These are phyloP conservation scores for Corythucha ciliata DNA, from an alignment of 2,888 invertebrate genomes.

Conservation along the genomic window DNA sequence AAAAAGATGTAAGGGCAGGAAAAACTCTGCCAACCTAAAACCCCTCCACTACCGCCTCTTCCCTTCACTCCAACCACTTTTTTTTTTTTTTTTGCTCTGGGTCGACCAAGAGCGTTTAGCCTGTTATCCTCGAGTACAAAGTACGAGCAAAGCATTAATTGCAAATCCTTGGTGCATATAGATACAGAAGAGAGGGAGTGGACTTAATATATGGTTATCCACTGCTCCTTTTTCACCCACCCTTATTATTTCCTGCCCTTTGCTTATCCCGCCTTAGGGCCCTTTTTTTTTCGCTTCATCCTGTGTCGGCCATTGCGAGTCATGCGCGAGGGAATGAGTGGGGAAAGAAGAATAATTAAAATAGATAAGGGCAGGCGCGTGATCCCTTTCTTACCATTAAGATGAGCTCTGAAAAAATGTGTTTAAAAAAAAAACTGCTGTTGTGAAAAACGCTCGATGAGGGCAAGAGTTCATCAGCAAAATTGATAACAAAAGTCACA, in stretches of 20 bases:
- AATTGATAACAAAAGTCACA: no score
- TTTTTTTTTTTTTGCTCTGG: slow-evolving; percentile 2
- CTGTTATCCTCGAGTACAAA: slow-evolving; percentile 26
- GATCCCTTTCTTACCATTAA: no score
- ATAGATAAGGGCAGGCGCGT: no score
- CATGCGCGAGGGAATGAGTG: slow-evolving; percentile 16
- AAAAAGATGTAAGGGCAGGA: slow-evolving; percentile 13
- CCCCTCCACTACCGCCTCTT: slow-evolving; percentile 10
- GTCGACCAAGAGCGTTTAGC: slow-evolving; percentile 20
- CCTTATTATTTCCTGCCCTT: slow-evolving; percentile 29
- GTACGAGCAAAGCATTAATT: slow-evolving; percentile 30
- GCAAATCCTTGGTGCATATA: slow-evolving; percentile 32
- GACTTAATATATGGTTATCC: slow-evolving; percentile 28
- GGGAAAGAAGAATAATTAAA: no score
- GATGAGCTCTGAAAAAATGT: no score
- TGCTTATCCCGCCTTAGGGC: slow-evolving; percentile 31
- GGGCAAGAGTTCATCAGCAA: no score
- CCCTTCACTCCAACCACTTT: slow-evolving; percentile 1
- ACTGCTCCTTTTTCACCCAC: slow-evolving; percentile 19
- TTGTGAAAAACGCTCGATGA: no score
- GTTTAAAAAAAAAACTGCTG: no score
- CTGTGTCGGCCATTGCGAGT: slow-evolving; percentile 24
- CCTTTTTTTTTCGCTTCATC: slow-evolving; percentile 27
- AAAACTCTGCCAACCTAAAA: slow-evolving; percentile 6
- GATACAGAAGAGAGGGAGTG: slow-evolving; percentile 24